These are phyloP conservation scores for Macaria notata DNA, from an alignment of 2,888 invertebrate genomes.

Conservation along the genomic window DNA sequence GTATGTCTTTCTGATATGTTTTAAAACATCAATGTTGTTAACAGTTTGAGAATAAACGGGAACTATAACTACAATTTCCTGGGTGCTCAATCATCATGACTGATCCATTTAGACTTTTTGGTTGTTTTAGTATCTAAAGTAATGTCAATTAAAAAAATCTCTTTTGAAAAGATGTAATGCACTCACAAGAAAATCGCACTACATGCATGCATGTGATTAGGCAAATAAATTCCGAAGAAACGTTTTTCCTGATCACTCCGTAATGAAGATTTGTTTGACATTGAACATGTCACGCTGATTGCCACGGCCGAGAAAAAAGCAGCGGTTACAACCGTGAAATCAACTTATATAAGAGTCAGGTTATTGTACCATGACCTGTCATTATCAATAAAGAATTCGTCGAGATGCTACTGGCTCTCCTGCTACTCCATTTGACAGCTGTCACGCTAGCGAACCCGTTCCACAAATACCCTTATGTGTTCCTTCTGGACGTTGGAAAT, in stretches of 20 bases:
- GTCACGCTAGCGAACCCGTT: constrained; percentile 58
- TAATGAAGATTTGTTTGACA: constrained; percentile 52
- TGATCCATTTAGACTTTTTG: too few species aligned
- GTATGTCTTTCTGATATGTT: too few species aligned
- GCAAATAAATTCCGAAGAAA: constrained; percentile 17
- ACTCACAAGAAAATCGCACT: too few species aligned
- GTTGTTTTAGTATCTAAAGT: too few species aligned
- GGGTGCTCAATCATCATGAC: too few species aligned
- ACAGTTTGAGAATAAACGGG: too few species aligned
- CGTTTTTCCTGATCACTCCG: constrained; percentile 47
- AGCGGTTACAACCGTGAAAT: constrained; percentile 61
- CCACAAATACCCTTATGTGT: constrained; percentile 71
- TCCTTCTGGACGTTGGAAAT: constrained; percentile 72
- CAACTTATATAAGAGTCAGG: constrained; percentile 66
- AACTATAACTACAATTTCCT: too few species aligned
- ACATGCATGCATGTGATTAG: background rate
- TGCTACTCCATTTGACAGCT: constrained; percentile 48
- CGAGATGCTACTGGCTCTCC: constrained; percentile 54
- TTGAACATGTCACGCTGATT: constrained; percentile 57
- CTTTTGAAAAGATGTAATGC: background rate
- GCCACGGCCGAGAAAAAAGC: constrained; percentile 68
- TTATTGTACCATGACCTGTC: constrained; percentile 62
- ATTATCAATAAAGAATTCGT: constrained; percentile 40
- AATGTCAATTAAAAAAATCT: too few species aligned
- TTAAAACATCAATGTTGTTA: too few species aligned